These are phyloP conservation scores for Panonychus citri DNA, from an alignment of 1,140 invertebrate species.

Conservation along the genomic window DNA sequence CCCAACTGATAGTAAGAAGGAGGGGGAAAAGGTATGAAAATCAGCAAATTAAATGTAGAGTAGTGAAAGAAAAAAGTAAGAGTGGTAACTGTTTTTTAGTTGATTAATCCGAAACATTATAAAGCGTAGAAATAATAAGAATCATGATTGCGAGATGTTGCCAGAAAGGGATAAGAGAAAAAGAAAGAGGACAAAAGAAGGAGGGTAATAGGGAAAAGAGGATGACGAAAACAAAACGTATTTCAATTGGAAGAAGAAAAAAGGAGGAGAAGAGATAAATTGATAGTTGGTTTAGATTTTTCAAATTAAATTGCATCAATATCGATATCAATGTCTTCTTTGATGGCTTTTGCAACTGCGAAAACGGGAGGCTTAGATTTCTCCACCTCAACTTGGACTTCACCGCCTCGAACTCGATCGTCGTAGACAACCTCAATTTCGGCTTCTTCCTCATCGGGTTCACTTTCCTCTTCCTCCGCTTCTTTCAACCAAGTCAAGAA, in stretches of 20 bases:
- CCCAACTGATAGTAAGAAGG: background rate
- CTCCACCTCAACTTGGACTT: conserved; percentile 6
- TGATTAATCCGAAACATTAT: background rate
- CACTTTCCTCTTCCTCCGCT: conserved; percentile 62
- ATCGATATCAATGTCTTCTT: conserved; percentile 38
- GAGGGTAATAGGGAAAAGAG: background rate
- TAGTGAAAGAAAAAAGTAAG: background rate
- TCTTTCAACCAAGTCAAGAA: conserved; percentile 92
- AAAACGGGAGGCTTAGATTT: conserved; percentile 14
- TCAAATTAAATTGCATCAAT: conserved; percentile 43
- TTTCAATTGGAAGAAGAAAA: background rate
- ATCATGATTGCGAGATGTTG: background rate
- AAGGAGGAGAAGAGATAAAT: background rate
- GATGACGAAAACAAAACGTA: background rate
- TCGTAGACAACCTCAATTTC: conserved; percentile 28
- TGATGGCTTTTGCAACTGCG: conserved; percentile 8
- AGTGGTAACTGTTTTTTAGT: background rate
- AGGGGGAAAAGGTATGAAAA: background rate
- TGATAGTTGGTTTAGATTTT: background rate
- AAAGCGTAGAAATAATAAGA: background rate
- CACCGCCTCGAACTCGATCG: conserved; percentile 6
- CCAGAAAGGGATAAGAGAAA: background rate
- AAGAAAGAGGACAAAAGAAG: background rate
- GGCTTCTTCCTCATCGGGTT: conserved; percentile 41
- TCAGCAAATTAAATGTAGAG: background rate